These are phyloP conservation scores for Epinephelus cyanopodus DNA, from an alignment of 2,113 vertebrate species.

Conservation along the genomic window DNA sequence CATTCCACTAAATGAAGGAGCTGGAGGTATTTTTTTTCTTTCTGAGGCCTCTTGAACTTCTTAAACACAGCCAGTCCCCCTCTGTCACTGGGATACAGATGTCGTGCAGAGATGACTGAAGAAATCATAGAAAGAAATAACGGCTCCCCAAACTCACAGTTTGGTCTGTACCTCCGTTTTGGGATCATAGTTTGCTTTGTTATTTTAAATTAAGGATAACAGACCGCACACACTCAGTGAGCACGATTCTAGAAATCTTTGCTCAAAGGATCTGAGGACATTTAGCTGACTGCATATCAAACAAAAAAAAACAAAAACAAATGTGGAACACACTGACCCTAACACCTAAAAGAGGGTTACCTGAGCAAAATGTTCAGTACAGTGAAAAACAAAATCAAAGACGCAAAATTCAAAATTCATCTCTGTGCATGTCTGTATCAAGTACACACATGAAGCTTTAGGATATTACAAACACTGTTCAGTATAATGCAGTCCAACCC, in stretches of 20 bases:
- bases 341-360: conserved; percentile 44
- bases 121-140: neutral
- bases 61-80: neutral
- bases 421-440: neutral
- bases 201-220: neutral
- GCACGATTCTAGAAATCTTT: neutral
- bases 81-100: neutral
- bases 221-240: neutral
- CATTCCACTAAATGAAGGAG: conserved; percentile 15
- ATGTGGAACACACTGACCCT: conserved; percentile 14
- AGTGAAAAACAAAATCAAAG: conserved; percentile 15
- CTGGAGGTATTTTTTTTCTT: conserved; percentile 21
- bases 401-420: neutral
- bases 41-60: conserved; percentile 2
- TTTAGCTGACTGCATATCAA: conserved; percentile 2
- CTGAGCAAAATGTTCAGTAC: conserved; percentile 64
- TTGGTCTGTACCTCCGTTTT: conserved; percentile 10
- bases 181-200: conserved; percentile 1
- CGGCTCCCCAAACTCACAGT: neutral
- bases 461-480: conserved; percentile 1
- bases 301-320: conserved; percentile 1
- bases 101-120: too few species aligned
- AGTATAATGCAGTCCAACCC: conserved; percentile 37
- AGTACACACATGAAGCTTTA: neutral
- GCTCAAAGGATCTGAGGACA: conserved; percentile 15